phyloP scores from a whole-genome alignment of 2,888 invertebrate genomes.

The Rhingia campestris region DNA sequence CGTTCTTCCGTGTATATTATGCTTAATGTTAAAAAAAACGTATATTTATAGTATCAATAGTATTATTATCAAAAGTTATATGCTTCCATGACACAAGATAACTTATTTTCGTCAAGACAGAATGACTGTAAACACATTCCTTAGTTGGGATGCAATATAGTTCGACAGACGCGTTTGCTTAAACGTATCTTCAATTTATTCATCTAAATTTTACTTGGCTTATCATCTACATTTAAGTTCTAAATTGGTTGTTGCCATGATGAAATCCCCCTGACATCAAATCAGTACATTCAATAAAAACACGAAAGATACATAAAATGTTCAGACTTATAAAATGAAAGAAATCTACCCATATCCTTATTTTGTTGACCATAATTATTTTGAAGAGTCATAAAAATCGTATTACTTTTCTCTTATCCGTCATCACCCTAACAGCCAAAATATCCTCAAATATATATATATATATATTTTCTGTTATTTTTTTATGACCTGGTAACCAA shows the following conservation, averaged over 20 bases:
- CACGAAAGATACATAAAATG: background rate
- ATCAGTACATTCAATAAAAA: no score
- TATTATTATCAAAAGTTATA: no score
- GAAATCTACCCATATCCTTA: background rate
- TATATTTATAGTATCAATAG: no score
- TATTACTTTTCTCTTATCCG: constrained; percentile 13
- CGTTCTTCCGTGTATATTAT: no score
- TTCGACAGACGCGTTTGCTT: no score
- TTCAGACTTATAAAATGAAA: constrained; percentile 3
- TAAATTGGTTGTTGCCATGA: background rate
- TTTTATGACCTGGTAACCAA: constrained; percentile 40
- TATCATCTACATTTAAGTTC: background rate
- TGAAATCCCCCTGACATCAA: background rate
- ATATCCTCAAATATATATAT: constrained; percentile 27
- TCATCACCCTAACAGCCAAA: constrained; percentile 6
- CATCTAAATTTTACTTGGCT: no score
- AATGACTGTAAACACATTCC: no score
- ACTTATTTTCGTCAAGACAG: no score
- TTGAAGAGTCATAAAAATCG: constrained; percentile 36
- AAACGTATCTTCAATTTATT: no score
- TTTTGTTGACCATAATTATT: constrained; percentile 20
- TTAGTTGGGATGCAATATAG: no score
- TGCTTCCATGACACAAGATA: no score
- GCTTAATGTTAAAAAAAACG: no score
- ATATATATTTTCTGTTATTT: background rate